A percentile compares a stretch with the other conserved stretches of the same genome.
phyloP scores from a whole-genome alignment of 2,797 vertebrate species.

The Momotus momota region DNA sequence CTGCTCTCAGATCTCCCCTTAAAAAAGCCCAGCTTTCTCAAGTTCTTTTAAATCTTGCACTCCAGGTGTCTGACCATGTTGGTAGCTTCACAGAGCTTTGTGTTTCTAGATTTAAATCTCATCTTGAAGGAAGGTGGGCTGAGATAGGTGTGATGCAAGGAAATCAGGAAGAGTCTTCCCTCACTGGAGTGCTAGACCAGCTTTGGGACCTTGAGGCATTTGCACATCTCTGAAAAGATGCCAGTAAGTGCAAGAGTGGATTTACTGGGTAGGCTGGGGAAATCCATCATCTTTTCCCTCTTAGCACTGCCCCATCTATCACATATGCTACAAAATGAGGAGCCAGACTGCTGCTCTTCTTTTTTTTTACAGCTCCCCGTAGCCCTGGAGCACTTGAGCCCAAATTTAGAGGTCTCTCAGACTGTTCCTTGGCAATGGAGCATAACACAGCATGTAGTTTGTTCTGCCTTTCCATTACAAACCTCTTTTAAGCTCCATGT shows the following conservation, averaged over 20 bases:
- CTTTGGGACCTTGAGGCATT: neutral
- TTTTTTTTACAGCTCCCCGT: neutral
- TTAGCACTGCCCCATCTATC: neutral
- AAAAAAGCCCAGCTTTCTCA: neutral
- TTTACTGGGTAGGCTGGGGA: neutral
- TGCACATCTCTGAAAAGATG: neutral
- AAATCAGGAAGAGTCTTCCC: neutral
- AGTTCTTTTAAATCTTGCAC: neutral
- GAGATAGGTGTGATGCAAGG: neutral
- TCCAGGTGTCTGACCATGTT: neutral
- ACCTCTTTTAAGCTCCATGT: neutral
- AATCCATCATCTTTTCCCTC: neutral
- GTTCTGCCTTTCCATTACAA: constrained; percentile 38
- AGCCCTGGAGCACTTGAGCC: neutral
- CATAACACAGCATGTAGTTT: neutral
- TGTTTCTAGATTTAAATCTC: neutral
- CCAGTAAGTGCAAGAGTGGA: neutral
- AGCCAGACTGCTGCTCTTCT: constrained; percentile 6
- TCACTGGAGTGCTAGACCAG: neutral
- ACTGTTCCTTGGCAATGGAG: neutral
- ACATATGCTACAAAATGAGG: neutral
- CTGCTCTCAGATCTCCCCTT: neutral
- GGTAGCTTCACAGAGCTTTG: neutral
- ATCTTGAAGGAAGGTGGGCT: neutral
- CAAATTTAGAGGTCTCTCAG: neutral